phyloP scores from a whole-genome alignment of 2,113 vertebrate genomes.

The Megaptera novaeangliae region DNA sequence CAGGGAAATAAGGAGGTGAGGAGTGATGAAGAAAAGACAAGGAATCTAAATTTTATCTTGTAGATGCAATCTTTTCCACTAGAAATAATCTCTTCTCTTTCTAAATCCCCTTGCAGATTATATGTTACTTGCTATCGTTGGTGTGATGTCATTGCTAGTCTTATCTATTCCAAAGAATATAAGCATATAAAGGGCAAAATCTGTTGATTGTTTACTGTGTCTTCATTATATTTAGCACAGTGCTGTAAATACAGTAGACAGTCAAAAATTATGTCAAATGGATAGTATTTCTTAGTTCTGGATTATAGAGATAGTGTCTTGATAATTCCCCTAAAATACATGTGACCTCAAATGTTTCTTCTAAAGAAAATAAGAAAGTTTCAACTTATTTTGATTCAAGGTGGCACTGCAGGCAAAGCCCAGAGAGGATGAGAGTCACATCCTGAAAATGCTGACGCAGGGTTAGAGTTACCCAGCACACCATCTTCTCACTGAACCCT shows the following conservation, averaged over 20 bases:
- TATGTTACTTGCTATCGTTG: neutral
- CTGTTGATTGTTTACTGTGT: neutral
- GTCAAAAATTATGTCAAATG: neutral
- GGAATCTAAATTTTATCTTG: neutral
- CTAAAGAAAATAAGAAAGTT: neutral
- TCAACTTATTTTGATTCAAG: neutral
- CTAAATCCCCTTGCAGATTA: neutral
- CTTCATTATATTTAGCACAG: neutral
- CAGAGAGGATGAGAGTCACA: no score
- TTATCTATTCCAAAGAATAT: neutral
- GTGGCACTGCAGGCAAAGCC: neutral
- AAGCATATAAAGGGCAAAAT: neutral
- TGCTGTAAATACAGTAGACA: neutral
- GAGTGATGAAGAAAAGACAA: neutral
- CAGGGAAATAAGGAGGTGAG: neutral
- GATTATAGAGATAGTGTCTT: neutral
- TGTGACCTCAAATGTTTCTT: neutral
- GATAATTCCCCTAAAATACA: neutral
- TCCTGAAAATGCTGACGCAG: neutral
- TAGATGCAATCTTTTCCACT: neutral
- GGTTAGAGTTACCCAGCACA: neutral
- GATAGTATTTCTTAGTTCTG: neutral
- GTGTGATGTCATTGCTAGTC: neutral
- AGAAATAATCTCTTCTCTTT: neutral
- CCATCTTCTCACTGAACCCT: neutral